Base-by-base conservation (phyloP, 2,113 vertebrate species). In the Callopanchax toddi region DNA sequence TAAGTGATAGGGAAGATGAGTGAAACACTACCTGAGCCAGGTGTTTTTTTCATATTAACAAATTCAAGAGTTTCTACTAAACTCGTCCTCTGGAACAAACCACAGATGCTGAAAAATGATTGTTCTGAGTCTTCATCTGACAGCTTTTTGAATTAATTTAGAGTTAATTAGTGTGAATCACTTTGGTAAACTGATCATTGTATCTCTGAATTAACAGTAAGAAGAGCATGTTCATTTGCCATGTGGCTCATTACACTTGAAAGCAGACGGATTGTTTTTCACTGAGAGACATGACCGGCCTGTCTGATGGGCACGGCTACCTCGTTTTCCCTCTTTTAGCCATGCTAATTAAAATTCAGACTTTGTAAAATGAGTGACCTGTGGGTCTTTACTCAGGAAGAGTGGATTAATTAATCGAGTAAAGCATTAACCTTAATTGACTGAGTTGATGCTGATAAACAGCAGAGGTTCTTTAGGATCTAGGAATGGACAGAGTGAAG, bases 131-230 rank as follows among this genome's bases (percentile, higher is more conserved):
- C 46, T 73, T 59, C 50, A 65, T 29, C 55, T 59, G 60, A 69
- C 51, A 50, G 44, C 34, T 65, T 46, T 22, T 44, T n/a, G 7
- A 13, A 60, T 74, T 66, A 61, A 44, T 54, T 26, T 18, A 6
- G 32, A 60, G 26, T 52, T 79, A 53, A 68, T 82, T 49, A 52
- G 26, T 22, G 16, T 44, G 54, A 69, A 68, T 78, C n/a, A 62
- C 44, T 32, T 61, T 70, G 23, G 71, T 57, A 55, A 74, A 73
- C 60, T 74, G 44, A 74, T 76, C 20, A 18, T 53, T 70, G 81
- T 73, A 36, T 43, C 50, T 74, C 51, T 52, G 68, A 70, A 86
- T 80, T 71, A 62, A 21, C 25, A 56, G 17, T 39, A 43, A 29
- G 9, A 44, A 34, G 17, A 46, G n/a, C 57, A 11, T 40, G 40